Conservation (phyloP, 1,140 invertebrate species). For the Diabrotica virgifera region DNA sequence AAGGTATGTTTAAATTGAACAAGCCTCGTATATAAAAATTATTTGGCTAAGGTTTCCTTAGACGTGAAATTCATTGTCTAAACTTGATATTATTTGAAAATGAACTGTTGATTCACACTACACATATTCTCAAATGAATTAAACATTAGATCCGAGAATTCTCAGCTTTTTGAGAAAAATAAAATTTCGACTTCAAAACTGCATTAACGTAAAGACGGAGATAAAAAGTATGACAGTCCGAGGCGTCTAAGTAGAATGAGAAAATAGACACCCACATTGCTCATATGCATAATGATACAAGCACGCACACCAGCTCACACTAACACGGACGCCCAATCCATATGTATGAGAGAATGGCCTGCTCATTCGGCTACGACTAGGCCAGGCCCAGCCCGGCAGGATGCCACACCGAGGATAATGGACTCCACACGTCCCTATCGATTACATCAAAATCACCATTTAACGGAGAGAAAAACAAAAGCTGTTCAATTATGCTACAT, state of each 20-base stretch:
- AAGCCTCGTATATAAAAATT: no score
- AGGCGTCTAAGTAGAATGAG: neutral
- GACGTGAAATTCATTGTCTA: no score
- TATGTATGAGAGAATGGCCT: conserved; percentile 25
- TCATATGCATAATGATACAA: conserved; percentile 32
- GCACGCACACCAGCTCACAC: conserved; percentile 23
- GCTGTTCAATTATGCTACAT: no score
- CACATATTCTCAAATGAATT: no score
- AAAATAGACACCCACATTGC: conserved; percentile 25
- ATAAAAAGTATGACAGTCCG: neutral
- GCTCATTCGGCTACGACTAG: neutral
- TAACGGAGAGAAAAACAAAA: neutral
- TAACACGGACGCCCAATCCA: conserved; percentile 16
- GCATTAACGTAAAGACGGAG: neutral
- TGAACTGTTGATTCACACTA: no score
- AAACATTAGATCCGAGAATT: no score
- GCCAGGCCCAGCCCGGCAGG: conserved; percentile 10
- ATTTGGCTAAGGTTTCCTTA: no score
- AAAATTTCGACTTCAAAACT: no score
- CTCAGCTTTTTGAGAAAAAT: no score
- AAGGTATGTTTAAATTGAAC: no score
- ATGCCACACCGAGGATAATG: conserved; percentile 28
- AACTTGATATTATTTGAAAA: no score
- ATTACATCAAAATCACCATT: conserved; percentile 17
- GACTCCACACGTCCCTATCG: conserved; percentile 25